Base-by-base conservation (phyloP, 2,113 vertebrate genomes). In the Heterochromis multidens region DNA sequence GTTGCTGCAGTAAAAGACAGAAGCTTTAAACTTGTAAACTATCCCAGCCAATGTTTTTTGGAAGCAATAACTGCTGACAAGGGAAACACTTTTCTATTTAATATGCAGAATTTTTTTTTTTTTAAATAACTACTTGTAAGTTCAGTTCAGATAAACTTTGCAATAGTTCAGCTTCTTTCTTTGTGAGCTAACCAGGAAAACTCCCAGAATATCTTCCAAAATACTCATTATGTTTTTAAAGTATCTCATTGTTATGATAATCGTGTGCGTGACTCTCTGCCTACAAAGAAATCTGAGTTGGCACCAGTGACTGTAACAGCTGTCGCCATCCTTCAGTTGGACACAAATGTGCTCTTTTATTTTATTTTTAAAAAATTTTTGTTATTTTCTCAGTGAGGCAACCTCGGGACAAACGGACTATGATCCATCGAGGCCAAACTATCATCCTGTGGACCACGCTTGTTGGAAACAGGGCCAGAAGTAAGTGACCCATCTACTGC, bases 361-460 rank as follows among this genome's bases (percentile, higher is more conserved):
- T 2, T 17, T 25, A 1, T 16, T 49, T 9, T 49, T 70, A 11
- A 19, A 46, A 33, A 67, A 70, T 19, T 57, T 12, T 56, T 67
- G 23, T 29, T 82, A 6, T 21, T 52, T 72, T 79, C 82, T 40
- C 89, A 95, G 96, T 3, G 92, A 91, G 59, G 96, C 95, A 19
- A 12, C 72, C 1, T 84, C 81, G 0, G 95, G 92, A 17, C 37
- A 88, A 5, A 88, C 88, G 0, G 91, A 94, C 52, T 99, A 97
- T 67, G 85, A 97, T 81, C 97, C 97, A 0, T 94, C 96, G 23
- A 95, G 96, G 85, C 86, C 88, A 2, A 88, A 82, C 80, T 99
- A 99, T 78, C 97, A 98, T 65, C 97, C 97, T 0, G 16, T 98
- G 1, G 94, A 96, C 1, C 95, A 98, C 1, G 97, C 97, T 82